phyloP scores from a whole-genome alignment of 2,888 invertebrate species.

The Drosophila seclusa region DNA sequence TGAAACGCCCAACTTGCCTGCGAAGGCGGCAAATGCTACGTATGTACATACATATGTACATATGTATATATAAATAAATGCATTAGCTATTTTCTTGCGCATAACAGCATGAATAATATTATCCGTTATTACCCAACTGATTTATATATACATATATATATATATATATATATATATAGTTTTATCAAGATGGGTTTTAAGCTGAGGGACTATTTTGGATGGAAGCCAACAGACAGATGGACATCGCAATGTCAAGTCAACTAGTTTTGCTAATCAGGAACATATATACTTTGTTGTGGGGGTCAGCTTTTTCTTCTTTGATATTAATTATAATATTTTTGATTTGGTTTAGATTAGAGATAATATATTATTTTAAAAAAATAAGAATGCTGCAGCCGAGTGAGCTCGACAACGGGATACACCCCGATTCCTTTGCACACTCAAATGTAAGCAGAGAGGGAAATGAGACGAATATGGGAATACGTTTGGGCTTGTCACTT shows the following conservation, averaged over 20 bases:
- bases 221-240: neutral
- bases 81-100: neutral
- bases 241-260: neutral
- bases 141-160: neutral
- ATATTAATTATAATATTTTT: neutral
- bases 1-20: slow-evolving; percentile 14
- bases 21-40: neutral
- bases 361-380: neutral
- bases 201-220: neutral
- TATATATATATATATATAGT: neutral
- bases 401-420: neutral
- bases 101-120: neutral
- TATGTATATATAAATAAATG: too few species aligned
- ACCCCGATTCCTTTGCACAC: neutral
- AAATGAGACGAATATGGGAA: neutral
- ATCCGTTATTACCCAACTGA: neutral
- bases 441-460: neutral
- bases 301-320: neutral
- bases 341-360: neutral
- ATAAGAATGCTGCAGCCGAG: neutral
- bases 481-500: neutral
- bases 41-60: too few species aligned
- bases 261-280: neutral
- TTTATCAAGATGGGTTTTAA: neutral
- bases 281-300: neutral